A percentile compares a stretch with the other conserved stretches of the same genome.
Evolutionary conservation across 1,140 invertebrate species (phyloP).

Genomic region (Drosophila lini): DNA sequence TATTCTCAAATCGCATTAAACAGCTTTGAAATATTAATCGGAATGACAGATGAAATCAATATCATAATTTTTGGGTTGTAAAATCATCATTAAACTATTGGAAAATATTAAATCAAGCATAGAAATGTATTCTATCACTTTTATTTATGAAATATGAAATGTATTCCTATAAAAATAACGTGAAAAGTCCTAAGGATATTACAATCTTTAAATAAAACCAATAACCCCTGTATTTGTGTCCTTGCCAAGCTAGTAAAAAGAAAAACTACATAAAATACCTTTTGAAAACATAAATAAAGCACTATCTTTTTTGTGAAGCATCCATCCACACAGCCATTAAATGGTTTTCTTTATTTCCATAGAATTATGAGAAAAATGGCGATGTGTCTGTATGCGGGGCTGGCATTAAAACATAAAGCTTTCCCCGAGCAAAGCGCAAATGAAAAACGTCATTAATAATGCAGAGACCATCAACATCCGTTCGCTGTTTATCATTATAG

Average conservation of each 20-base stretch:
- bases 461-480: conserved; percentile 77
- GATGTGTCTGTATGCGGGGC: conserved; percentile 26
- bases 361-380: conserved; percentile 23
- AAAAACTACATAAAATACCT: neutral
- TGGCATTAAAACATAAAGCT: conserved; percentile 58
- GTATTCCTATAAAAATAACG: neutral
- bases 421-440: conserved; percentile 64
- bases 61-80: neutral
- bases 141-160: neutral
- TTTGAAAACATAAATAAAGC: neutral
- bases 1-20: neutral
- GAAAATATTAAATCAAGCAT: too few relatives aligned
- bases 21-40: neutral
- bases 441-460: conserved; percentile 83
- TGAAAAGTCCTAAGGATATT: neutral
- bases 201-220: neutral
- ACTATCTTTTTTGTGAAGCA: neutral
- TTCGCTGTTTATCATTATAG: conserved; percentile 76
- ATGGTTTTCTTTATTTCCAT: conserved; percentile 32
- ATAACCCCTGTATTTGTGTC: neutral
- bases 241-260: neutral
- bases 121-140: too few relatives aligned
- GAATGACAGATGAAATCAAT: neutral
- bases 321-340: conserved; percentile 15
- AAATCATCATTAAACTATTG: too few relatives aligned